Evolutionary conservation across 2,113 vertebrate genomes (phyloP).

Genomic region (Laticauda colubrina): DNA sequence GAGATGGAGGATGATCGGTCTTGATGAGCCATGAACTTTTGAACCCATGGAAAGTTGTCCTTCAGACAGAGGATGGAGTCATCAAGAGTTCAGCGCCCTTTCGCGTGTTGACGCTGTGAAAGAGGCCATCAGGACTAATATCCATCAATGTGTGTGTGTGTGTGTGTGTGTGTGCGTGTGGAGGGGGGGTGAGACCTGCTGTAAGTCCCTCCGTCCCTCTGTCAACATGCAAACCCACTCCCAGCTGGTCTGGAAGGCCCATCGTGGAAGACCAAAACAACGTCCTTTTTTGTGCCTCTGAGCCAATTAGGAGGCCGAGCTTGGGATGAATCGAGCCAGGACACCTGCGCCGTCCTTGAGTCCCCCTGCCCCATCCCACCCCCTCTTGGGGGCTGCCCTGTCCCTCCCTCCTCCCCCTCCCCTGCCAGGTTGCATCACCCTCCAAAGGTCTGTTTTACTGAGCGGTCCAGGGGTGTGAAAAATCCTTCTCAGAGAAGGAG

Average conservation of each 20-base stretch:
- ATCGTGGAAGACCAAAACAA: conserved; percentile 26
- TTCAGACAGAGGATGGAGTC: conserved; percentile 52
- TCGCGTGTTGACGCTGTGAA: conserved; percentile 67
- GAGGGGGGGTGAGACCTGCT: conserved; percentile 23
- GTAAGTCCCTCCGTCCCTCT: conserved; percentile 27
- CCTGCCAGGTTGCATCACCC: conserved; percentile 65
- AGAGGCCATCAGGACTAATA: conserved; percentile 70
- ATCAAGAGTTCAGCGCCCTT: conserved; percentile 70
- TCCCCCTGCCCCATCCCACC: conserved; percentile 6
- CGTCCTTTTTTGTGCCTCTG: conserved; percentile 51
- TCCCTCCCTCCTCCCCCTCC: conserved; percentile 24
- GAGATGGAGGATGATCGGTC: conserved; percentile 54
- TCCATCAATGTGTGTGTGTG: conserved; percentile 54
- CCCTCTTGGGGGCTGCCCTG: conserved; percentile 33
- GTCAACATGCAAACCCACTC: conserved; percentile 8
- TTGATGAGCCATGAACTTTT: conserved; percentile 67
- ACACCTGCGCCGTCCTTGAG: conserved; percentile 26
- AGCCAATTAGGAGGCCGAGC: conserved; percentile 32
- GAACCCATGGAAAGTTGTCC: conserved; percentile 55
- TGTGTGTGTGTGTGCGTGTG: no score
- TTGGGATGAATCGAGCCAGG: conserved; percentile 35
- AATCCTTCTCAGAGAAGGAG: conserved; percentile 48
- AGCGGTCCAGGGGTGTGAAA: conserved; percentile 66
- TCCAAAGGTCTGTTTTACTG: conserved; percentile 59
- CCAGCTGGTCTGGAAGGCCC: conserved; percentile 21